Conservation (phyloP, 2,888 invertebrate genomes). For the Chalcis sispes region DNA sequence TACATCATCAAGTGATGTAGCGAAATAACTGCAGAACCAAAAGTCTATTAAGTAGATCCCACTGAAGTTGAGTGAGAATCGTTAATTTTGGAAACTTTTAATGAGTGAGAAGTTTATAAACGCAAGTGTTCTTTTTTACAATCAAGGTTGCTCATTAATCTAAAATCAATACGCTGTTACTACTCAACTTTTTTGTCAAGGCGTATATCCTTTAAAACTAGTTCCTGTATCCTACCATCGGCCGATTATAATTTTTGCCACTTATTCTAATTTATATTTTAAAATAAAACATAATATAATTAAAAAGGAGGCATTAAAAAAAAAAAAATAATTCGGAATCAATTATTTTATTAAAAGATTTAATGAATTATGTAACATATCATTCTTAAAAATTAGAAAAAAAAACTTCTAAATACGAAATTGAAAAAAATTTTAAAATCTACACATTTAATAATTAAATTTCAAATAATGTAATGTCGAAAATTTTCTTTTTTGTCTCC, state of each 20-base stretch:
- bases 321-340: not conserved
- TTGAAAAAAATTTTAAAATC: slow-evolving; percentile 2
- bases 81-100: slow-evolving; percentile 42
- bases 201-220: slow-evolving; percentile 36
- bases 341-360: not conserved
- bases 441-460: not conserved
- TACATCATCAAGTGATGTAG: slow-evolving; percentile 21
- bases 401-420: not conserved
- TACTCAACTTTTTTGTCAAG: too few relatives aligned
- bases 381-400: not conserved
- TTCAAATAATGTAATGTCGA: slow-evolving; percentile 2
- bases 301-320: slow-evolving; percentile 24
- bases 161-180: slow-evolving; percentile 39
- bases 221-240: slow-evolving; percentile 41
- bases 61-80: slow-evolving; percentile 33
- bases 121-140: slow-evolving; percentile 42
- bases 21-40: slow-evolving; percentile 24
- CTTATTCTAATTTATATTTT: not conserved
- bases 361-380: not conserved
- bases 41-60: slow-evolving; percentile 41
- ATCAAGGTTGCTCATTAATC: slow-evolving; percentile 45
- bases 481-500: slow-evolving; percentile 8
- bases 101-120: slow-evolving; percentile 44
- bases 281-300: slow-evolving; percentile 14
- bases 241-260: slow-evolving; percentile 18